phyloP scores from a whole-genome alignment of 2,113 vertebrate species.

The Tragulus kanchil region DNA sequence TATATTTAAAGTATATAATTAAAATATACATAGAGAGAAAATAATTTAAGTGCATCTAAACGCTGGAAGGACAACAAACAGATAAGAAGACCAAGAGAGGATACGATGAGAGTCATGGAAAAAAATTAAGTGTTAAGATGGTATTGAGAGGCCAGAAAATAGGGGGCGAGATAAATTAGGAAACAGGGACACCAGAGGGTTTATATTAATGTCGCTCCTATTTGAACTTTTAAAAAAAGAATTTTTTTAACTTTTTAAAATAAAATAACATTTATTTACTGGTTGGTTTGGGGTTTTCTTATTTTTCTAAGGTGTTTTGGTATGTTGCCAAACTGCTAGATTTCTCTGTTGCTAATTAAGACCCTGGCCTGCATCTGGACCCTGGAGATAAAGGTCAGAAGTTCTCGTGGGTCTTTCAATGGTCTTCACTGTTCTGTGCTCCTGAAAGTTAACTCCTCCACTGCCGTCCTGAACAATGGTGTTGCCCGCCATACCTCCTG shows the following conservation, averaged over 20 bases:
- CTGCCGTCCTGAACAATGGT: slow-evolving; percentile 60
- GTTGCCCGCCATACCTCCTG: neutral
- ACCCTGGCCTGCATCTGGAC: slow-evolving; percentile 75
- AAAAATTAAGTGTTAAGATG: neutral
- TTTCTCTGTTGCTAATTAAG: slow-evolving; percentile 79
- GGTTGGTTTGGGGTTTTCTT: neutral
- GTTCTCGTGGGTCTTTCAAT: slow-evolving; percentile 20
- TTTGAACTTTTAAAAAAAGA: neutral
- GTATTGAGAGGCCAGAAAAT: neutral
- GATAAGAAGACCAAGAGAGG: neutral
- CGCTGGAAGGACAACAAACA: neutral
- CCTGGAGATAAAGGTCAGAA: slow-evolving; percentile 79
- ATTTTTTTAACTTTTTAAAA: neutral
- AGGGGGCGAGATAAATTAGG: neutral
- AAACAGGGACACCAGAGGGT: slow-evolving; percentile 1
- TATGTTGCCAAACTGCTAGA: slow-evolving; percentile 72
- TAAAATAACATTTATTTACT: slow-evolving; percentile 65
- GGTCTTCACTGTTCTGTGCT: slow-evolving; percentile 51
- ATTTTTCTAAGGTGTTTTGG: slow-evolving; percentile 70
- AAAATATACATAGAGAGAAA: neutral
- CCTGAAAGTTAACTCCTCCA: slow-evolving; percentile 78
- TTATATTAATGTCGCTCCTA: slow-evolving; percentile 26
- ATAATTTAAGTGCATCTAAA: neutral
- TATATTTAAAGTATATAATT: neutral
- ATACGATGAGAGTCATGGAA: slow-evolving; percentile 4